Evolutionary conservation across 2,113 vertebrate genomes (phyloP).

Genomic region (Orycteropus afer): DNA sequence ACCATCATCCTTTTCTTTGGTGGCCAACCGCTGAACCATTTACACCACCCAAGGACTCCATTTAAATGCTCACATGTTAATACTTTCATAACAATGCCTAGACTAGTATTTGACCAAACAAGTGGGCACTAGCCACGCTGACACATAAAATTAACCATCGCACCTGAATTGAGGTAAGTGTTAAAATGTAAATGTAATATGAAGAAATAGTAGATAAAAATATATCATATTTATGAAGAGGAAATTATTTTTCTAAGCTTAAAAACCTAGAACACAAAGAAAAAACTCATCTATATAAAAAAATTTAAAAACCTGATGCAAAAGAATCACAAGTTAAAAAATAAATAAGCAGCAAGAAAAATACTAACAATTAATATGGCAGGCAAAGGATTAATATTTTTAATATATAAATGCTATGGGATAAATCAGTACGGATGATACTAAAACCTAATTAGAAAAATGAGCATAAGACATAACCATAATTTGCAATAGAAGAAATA

Average conservation of each 20-base stretch:
- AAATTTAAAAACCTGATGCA: background rate
- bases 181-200: background rate
- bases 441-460: background rate
- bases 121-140: too few relatives aligned
- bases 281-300: background rate
- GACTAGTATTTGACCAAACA: too few relatives aligned
- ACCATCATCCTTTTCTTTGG: too few relatives aligned
- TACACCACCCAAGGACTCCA: too few relatives aligned
- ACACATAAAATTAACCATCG: too few relatives aligned
- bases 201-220: conserved; percentile 3
- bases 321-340: conserved; percentile 10
- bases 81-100: too few relatives aligned
- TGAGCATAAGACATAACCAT: background rate
- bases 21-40: too few relatives aligned
- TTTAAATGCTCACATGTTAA: too few relatives aligned
- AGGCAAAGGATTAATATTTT: background rate
- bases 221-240: background rate
- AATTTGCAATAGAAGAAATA: background rate
- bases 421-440: background rate
- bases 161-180: background rate
- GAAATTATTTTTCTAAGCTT: background rate
- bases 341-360: background rate
- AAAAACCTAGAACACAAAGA: conserved; percentile 29
- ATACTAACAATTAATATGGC: background rate
- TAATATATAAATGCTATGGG: conserved; percentile 1